Evolutionary conservation across 2,888 invertebrate genomes (phyloP), one percentile per base, ranked within the genome.

Genomic region (Sabellastarte sp.): DNA sequence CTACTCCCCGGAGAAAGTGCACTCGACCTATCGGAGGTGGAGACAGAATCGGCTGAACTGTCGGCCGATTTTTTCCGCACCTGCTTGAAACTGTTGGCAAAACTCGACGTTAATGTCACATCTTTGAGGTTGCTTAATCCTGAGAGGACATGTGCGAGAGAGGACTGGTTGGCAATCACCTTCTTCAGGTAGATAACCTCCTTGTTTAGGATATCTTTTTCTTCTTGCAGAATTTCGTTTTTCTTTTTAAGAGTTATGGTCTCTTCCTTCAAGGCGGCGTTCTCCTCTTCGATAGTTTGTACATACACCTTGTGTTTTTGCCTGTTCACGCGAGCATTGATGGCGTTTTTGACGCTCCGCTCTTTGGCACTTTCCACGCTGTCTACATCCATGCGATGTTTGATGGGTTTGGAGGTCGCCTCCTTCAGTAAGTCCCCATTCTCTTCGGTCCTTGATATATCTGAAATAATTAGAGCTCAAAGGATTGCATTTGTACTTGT

Each of bases 251-350:
- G 24, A 0, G 28, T 30, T 10, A 10, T 32, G 31, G 30, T 60
- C 31, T 51, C 32, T 15, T 24, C 20, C 4, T 26, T 10, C 29
- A 60, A 24, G 20, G 28, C 50, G 15, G 26, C 26, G 29, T 33
- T 50, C 50, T 51, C 26, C 29, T 50, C 29, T 51, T 60, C 60
- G 10, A 60, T 26, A 1, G 52, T n/a, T 32, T 60, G 60, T 31
- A 60, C 26, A 26, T 30, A 29, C 26, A 52, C 30, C 53, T 60
- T 60, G 30, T 60, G 32, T 60, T 50, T 32, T 51, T 60, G 60
- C 15, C 60, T 50, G 24, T 60, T 60, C 52, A 60, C 31, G 15
- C 60, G 60, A 5, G 60, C 60, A 20, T 60, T 29, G 51, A 51
- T 60, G 3, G 60, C 50, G 60, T 57, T 57, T 26, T 57, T 57